These are phyloP conservation scores for Spodoptera littoralis DNA, from an alignment of 2,888 invertebrate species.

Conservation along the genomic window DNA sequence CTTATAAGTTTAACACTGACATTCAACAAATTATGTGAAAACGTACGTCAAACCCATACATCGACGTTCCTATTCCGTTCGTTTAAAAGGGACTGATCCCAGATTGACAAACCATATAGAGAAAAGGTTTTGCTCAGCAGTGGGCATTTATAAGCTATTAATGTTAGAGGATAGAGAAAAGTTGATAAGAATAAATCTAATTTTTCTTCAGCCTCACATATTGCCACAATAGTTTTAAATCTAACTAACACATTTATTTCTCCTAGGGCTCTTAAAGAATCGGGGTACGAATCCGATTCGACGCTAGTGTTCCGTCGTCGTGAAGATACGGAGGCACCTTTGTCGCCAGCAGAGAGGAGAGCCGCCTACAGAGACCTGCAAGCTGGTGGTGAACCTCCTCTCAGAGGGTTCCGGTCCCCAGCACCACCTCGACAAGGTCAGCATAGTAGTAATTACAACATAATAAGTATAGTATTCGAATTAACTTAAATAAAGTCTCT, in stretches of 20 bases:
- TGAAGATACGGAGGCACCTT: slow-evolving; percentile 90
- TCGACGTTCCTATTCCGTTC: too few relatives aligned
- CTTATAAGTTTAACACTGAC: too few relatives aligned
- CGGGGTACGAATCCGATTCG: slow-evolving; percentile 97
- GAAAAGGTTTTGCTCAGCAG: too few relatives aligned
- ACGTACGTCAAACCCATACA: too few relatives aligned
- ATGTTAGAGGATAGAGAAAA: too few relatives aligned
- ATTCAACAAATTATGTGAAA: too few relatives aligned
- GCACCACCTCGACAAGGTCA: slow-evolving; percentile 91
- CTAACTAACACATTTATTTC: neutral
- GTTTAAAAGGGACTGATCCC: too few relatives aligned
- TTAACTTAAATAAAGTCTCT: neutral
- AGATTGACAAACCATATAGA: too few relatives aligned
- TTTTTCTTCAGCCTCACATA: neutral
- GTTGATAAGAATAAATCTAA: too few relatives aligned
- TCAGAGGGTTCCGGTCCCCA: slow-evolving; percentile 96
- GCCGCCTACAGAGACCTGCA: slow-evolving; percentile 96
- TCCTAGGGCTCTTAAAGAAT: slow-evolving; percentile 94
- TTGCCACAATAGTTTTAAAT: neutral
- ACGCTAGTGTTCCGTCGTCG: slow-evolving; percentile 95
- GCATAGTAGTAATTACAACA: slow-evolving; percentile 11
- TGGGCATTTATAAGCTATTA: too few relatives aligned
- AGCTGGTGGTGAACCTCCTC: slow-evolving; percentile 97
- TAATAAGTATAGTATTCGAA: too few relatives aligned
- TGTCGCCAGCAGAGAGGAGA: slow-evolving; percentile 95